Conservation (phyloP, 1,140 invertebrate genomes). For the Potamilus streckersoni region DNA sequence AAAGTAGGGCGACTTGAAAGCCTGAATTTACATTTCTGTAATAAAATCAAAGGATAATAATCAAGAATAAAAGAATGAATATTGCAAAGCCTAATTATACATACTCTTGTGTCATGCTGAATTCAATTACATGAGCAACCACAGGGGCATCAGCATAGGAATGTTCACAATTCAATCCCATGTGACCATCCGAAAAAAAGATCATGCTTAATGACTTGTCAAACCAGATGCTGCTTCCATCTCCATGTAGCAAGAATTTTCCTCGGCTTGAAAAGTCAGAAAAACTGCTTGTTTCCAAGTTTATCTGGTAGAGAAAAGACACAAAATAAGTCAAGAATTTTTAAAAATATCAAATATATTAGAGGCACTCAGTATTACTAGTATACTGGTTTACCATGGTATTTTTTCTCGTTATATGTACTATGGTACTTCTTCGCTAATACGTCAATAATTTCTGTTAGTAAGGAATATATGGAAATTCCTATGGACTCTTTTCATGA, state of each 20-base stretch:
- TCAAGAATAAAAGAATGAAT: too few species aligned
- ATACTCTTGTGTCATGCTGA: conserved; percentile 70
- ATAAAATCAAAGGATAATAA: too few species aligned
- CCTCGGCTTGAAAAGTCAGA: conserved; percentile 64
- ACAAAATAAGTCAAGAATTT: not conserved
- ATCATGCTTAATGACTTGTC: conserved; percentile 70
- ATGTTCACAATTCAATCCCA: conserved; percentile 74
- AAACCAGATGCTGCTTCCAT: conserved; percentile 69
- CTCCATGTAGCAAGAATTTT: conserved; percentile 68
- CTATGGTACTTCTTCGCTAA: too few species aligned
- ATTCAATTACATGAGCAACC: conserved; percentile 73
- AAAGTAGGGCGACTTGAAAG: too few species aligned
- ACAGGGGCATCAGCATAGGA: conserved; percentile 73
- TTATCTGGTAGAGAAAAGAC: conserved; percentile 20
- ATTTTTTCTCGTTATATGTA: too few species aligned
- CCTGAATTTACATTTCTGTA: too few species aligned
- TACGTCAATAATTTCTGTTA: too few species aligned
- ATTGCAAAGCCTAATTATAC: conserved; percentile 21
- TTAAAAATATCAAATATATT: not conserved
- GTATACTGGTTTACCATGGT: too few species aligned
- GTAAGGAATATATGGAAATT: too few species aligned
- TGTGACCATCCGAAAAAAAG: conserved; percentile 68
- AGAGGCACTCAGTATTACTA: too few species aligned
- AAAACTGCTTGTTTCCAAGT: conserved; percentile 36
- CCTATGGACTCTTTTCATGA: too few species aligned